Conservation (phyloP, 2,113 vertebrate genomes). For the Cyphomyrus plagiostoma region DNA sequence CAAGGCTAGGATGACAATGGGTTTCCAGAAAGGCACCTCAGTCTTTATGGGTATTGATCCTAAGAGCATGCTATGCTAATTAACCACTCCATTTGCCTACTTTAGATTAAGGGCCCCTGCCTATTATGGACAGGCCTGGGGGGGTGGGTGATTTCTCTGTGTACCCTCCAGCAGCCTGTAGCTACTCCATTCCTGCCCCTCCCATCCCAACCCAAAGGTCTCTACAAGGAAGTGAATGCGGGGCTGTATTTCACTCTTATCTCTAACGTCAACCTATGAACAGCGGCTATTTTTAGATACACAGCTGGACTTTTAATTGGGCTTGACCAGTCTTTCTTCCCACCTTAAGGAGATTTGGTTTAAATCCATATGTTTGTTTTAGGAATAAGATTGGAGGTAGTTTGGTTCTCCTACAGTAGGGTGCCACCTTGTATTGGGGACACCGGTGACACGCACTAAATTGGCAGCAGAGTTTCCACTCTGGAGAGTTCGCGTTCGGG, state of each 20-base stretch:
- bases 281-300: not conserved
- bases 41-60: conserved; percentile 59
- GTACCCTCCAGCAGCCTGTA: not conserved
- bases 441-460: not conserved
- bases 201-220: not conserved
- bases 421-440: not conserved
- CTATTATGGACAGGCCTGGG: not conserved
- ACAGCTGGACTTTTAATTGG: not conserved
- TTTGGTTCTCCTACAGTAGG: not conserved
- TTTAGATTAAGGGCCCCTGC: not conserved
- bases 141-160: not conserved
- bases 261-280: not conserved
- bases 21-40: conserved; percentile 42
- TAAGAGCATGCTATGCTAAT: conserved; percentile 45
- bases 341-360: not conserved
- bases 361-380: not conserved
- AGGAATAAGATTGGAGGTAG: not conserved
- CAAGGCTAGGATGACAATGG: not conserved
- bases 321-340: conserved; percentile 4
- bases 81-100: conserved; percentile 31
- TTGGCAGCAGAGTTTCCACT: not conserved
- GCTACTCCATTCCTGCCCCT: not conserved
- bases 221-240: not conserved
- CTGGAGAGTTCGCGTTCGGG: not conserved
- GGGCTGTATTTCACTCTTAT: conserved; percentile 10